Percentiles rank a stretch among this genome's conserved stretches.
Conservation (phyloP, 2,113 vertebrate genomes). For the Peromyscus californicus region DNA sequence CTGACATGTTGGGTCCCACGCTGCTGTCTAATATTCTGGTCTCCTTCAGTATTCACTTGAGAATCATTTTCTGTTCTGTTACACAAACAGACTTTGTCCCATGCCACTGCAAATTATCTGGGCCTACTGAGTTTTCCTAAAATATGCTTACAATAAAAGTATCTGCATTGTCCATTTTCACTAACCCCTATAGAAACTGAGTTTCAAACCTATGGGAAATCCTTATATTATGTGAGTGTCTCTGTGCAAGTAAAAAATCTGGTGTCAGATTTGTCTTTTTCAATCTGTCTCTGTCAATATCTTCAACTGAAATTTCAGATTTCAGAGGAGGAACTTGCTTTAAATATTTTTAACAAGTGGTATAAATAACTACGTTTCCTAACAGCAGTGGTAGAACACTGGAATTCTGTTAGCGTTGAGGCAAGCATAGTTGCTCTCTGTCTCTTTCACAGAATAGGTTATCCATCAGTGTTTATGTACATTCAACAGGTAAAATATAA, state of each 20-base stretch:
- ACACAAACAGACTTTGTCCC: neutral
- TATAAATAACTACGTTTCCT: neutral
- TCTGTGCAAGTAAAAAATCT: neutral
- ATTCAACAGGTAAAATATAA: neutral
- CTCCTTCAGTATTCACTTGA: neutral
- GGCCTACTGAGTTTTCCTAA: neutral
- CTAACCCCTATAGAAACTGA: neutral
- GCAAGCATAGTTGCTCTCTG: neutral
- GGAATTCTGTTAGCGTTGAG: neutral
- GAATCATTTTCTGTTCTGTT: neutral
- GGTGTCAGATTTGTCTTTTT: neutral
- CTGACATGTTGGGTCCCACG: neutral
- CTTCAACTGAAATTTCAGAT: neutral
- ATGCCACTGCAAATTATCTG: neutral
- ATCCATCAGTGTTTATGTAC: neutral
- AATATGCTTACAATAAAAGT: neutral
- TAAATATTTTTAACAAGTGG: neutral
- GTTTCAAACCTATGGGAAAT: neutral
- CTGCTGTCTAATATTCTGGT: neutral
- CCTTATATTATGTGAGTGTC: neutral
- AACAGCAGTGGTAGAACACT: neutral
- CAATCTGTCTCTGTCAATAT: neutral
- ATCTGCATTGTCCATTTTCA: neutral
- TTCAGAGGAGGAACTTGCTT: neutral
- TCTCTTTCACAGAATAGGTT: neutral